A percentile compares a stretch with the other conserved stretches of the same genome.
These are phyloP conservation scores for Cabera pusaria DNA, from an alignment of 2,888 invertebrate genomes.

Conservation along the genomic window DNA sequence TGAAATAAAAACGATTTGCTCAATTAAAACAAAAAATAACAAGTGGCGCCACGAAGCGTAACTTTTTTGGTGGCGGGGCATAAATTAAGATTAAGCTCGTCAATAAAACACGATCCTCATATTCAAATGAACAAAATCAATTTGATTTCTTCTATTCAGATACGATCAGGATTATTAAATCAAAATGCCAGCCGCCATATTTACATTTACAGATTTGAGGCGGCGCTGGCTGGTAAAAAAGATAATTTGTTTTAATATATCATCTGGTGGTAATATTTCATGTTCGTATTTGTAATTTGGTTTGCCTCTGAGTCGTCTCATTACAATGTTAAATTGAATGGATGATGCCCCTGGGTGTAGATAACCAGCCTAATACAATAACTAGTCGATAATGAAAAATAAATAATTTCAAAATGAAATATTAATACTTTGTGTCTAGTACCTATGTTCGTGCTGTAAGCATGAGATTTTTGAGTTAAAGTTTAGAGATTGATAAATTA, in stretches of 20 bases:
- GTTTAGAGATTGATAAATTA: too few relatives aligned
- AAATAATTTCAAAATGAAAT: constrained; percentile 10
- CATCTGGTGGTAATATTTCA: constrained; percentile 65
- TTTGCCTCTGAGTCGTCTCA: constrained; percentile 46
- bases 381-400: constrained; percentile 28
- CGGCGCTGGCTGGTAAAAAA: constrained; percentile 54
- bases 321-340: constrained; percentile 62
- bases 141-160: constrained; percentile 44
- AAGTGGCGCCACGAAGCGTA: constrained; percentile 23
- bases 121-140: constrained; percentile 51
- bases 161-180: constrained; percentile 61
- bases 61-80: constrained; percentile 24
- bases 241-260: constrained; percentile 74
- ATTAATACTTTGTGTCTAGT: too few relatives aligned
- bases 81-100: constrained; percentile 27
- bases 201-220: constrained; percentile 67
- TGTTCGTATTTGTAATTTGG: constrained; percentile 37
- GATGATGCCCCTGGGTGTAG: constrained; percentile 39
- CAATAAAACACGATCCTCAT: constrained; percentile 38
- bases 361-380: constrained; percentile 15
- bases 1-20: too few relatives aligned
- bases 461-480: too few relatives aligned
- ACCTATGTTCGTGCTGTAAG: too few relatives aligned
- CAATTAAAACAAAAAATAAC: constrained; percentile 10
- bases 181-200: constrained; percentile 64